Percentiles rank a stretch among this genome's conserved stretches.
phyloP scores from a whole-genome alignment of 2,113 vertebrate genomes.

The Trematocara stigmaticum region DNA sequence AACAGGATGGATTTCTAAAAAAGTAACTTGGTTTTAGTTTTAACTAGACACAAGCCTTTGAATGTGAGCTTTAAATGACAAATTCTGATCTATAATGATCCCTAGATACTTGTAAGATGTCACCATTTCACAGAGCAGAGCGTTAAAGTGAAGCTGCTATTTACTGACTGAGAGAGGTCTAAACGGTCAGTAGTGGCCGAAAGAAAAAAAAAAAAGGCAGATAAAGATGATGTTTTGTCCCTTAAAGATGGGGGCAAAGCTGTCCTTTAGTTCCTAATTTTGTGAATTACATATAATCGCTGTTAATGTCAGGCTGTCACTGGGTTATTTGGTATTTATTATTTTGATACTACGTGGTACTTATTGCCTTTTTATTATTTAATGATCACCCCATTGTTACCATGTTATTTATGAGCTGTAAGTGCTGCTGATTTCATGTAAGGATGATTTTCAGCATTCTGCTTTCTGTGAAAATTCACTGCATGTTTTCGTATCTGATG shows the following conservation, averaged over 20 bases:
- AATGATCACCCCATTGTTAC: neutral
- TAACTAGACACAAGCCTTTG: neutral
- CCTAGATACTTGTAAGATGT: neutral
- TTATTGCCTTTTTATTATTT: neutral
- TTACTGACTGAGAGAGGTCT: neutral
- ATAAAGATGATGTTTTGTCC: neutral
- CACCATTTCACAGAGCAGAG: neutral
- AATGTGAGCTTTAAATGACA: neutral
- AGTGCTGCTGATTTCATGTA: neutral
- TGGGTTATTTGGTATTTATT: neutral
- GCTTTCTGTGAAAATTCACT: neutral
- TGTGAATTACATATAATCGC: neutral
- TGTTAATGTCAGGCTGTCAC: neutral
- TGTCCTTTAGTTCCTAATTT: neutral
- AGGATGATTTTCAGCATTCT: neutral
- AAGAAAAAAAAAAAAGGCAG: neutral
- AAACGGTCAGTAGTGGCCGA: neutral
- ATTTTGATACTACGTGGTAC: neutral
- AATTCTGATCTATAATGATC: neutral
- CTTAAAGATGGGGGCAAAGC: neutral
- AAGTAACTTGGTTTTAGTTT: neutral
- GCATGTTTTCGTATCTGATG: neutral
- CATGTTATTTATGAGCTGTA: neutral
- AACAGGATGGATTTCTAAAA: neutral
- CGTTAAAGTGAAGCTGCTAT: neutral